Base-by-base conservation (phyloP, 2,888 invertebrate species). In the Watsonalla cultraria region DNA sequence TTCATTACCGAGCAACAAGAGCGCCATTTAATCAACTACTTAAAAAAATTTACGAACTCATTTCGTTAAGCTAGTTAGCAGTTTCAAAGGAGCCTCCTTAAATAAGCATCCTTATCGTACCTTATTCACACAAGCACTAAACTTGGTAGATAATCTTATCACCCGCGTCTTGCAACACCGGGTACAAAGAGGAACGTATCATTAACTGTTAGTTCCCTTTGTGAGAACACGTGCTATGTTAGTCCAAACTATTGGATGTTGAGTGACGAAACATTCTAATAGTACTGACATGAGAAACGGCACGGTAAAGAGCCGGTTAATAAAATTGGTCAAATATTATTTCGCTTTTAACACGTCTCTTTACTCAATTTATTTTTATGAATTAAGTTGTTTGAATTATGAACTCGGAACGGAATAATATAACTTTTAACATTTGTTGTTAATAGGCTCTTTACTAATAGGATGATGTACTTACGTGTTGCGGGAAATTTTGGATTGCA, bases 171-270 rank as follows among this genome's bases (percentile, higher is more conserved):
- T 49, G 49, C 37, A 14, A 39, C 39, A 15, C 39, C 37, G 14
- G 49, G 49, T 49, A 15, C 49, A 49, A 70, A 72, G 64, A 66
- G 69, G 76, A 78, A 72, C 68, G 65, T 58, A 70, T 61, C 74
- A 60, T 63, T 65, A 57, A 78, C 78, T 76, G 80, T 78, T 71
- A 64, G 65, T 66, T 70, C 60, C 65, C 72, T 68, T 81, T 76
- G 73, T 73, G 53, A 60, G 68, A 71, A 76, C 79, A 79, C 82
- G 81, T 80, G 76, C 76, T 64, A 51, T 66, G 65, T 65, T 67
- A 64, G 70, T 72, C 68, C 61, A 54, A 62, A 55, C 68, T 73
- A 76, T 80, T 80, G 71, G 76, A 70, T 68, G 68, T 62, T 54
- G 51, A 65, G 56, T 77, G 70, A 76, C 69, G 69, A 72, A 74